Percentiles rank a stretch among this genome's conserved stretches.
These are phyloP conservation scores for Oreotrochilus melanogaster DNA, from an alignment of 2,113 vertebrate genomes.

Conservation along the genomic window DNA sequence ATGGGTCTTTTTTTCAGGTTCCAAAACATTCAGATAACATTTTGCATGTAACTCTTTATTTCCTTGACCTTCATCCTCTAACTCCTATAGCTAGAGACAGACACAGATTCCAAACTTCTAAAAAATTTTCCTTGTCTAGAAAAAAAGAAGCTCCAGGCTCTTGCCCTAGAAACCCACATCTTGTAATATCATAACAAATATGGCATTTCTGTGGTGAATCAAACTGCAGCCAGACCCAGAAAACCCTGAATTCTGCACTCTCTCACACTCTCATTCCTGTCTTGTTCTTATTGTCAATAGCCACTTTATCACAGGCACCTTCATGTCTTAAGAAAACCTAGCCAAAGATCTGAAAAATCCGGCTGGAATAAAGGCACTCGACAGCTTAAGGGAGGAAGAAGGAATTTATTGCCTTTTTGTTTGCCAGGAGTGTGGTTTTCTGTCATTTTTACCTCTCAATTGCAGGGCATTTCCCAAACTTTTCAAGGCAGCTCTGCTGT, in stretches of 20 bases:
- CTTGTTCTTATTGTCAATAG: not conserved
- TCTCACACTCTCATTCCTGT: not conserved
- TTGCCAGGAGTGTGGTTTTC: not conserved
- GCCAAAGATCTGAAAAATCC: not conserved
- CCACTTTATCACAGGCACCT: not conserved
- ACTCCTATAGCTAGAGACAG: not conserved
- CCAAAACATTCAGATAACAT: not conserved
- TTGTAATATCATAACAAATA: not conserved
- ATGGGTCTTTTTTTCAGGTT: not conserved
- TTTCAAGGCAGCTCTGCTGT: not conserved
- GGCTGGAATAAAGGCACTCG: not conserved
- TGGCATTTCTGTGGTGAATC: not conserved
- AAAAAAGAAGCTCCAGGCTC: not conserved
- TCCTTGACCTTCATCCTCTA: not conserved
- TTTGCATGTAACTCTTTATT: not conserved
- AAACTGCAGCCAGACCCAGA: not conserved
- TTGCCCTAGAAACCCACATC: not conserved
- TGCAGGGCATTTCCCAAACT: slow-evolving; percentile 11
- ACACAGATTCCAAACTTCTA: not conserved
- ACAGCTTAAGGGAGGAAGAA: not conserved
- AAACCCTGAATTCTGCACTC: fast-evolving
- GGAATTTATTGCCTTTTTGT: slow-evolving; percentile 16
- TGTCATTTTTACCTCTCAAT: not conserved
- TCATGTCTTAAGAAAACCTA: not conserved
- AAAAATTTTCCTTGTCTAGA: not conserved